These are phyloP conservation scores for Himalopsyche japonica DNA, from an alignment of 2,888 invertebrate genomes.

Conservation along the genomic window DNA sequence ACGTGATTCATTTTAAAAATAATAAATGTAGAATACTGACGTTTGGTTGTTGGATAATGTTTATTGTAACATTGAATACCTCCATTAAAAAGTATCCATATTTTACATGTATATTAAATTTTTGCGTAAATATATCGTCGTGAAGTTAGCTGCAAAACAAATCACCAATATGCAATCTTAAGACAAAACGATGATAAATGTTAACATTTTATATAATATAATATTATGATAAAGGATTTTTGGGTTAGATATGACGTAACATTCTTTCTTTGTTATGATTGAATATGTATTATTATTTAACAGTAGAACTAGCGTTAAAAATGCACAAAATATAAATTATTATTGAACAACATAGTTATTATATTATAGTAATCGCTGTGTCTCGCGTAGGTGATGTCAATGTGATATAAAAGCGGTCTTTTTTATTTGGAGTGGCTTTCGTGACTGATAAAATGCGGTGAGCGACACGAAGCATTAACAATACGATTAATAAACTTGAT, in stretches of 20 bases:
- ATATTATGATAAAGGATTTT: background rate
- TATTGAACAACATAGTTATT: background rate
- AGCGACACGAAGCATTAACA: too few relatives aligned
- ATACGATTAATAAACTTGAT: too few relatives aligned
- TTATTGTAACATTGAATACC: constrained; percentile 5
- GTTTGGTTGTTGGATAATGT: background rate
- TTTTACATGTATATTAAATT: constrained; percentile 3
- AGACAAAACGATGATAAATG: background rate
- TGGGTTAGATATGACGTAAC: background rate
- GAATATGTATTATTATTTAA: constrained; percentile 7
- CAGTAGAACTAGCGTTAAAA: background rate
- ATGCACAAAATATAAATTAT: background rate
- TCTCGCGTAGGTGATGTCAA: too few relatives aligned
- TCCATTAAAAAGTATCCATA: background rate
- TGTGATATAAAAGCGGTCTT: too few relatives aligned
- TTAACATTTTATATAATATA: constrained; percentile 9
- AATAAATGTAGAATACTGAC: background rate
- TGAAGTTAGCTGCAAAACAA: constrained; percentile 15
- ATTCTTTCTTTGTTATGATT: constrained; percentile 9
- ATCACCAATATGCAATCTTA: constrained; percentile 19
- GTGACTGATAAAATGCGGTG: too few relatives aligned
- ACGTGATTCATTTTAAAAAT: background rate
- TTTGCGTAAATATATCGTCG: background rate
- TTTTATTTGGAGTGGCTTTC: too few relatives aligned
- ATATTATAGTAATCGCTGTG: too few relatives aligned